Conservation (phyloP, 1,140 invertebrate species). For the Hypsibius dujardini region DNA sequence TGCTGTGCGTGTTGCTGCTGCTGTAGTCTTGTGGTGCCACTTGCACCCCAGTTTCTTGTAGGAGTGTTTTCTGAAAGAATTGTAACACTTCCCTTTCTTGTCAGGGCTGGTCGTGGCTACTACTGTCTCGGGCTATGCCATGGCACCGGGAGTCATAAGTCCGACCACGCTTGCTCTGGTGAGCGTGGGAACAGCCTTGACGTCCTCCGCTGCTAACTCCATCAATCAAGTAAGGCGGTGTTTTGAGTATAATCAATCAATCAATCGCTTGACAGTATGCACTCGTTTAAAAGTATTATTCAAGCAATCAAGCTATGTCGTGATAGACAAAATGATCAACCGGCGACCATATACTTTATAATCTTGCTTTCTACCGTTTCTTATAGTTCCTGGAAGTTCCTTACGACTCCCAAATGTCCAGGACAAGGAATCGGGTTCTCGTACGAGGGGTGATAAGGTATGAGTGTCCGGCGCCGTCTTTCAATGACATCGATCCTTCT, state of each 20-base stretch:
- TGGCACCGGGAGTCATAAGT: slow-evolving; percentile 70
- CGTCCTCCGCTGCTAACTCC: slow-evolving; percentile 79
- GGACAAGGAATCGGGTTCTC: slow-evolving; percentile 87
- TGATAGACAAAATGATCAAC: too few relatives aligned
- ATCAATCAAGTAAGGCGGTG: slow-evolving; percentile 49
- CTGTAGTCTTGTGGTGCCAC: too few relatives aligned
- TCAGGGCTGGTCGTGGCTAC: slow-evolving; percentile 81
- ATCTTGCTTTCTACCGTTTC: background rate
- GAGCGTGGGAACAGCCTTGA: slow-evolving; percentile 66
- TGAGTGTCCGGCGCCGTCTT: slow-evolving; percentile 28
- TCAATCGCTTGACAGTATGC: too few relatives aligned
- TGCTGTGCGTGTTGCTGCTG: slow-evolving; percentile 21
- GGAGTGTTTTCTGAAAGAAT: slow-evolving; percentile 5
- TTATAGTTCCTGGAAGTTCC: slow-evolving; percentile 85
- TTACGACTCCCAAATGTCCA: slow-evolving; percentile 92
- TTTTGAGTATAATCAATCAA: too few relatives aligned
- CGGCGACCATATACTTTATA: too few relatives aligned
- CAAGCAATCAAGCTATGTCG: too few relatives aligned
- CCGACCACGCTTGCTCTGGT: slow-evolving; percentile 46
- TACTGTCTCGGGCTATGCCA: slow-evolving; percentile 77
- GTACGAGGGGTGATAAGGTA: slow-evolving; percentile 65
- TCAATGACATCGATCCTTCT: too few relatives aligned
- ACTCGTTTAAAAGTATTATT: too few relatives aligned
- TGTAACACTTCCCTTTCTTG: slow-evolving; percentile 26
- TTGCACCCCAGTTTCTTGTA: background rate